These are phyloP conservation scores for Mastomys coucha DNA, from an alignment of 2,113 vertebrate genomes.

Conservation along the genomic window DNA sequence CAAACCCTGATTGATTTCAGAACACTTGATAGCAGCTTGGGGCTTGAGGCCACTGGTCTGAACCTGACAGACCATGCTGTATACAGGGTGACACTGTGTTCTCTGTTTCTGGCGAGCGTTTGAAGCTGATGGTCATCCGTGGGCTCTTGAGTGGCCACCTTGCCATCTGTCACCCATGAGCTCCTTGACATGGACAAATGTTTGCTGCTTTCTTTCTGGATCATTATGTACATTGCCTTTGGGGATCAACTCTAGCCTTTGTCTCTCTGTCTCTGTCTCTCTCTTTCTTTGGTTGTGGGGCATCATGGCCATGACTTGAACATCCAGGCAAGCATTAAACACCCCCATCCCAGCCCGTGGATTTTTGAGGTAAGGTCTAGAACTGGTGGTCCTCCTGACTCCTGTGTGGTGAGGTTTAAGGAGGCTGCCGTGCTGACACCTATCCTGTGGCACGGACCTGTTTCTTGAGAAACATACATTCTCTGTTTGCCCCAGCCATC, in stretches of 20 bases:
- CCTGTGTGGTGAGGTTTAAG: background rate
- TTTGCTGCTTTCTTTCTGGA: background rate
- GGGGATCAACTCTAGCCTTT: background rate
- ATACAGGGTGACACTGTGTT: background rate
- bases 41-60: background rate
- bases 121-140: background rate
- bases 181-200: background rate
- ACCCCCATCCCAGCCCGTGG: background rate
- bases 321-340: background rate
- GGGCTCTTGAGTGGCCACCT: background rate
- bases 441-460: background rate
- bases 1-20: background rate
- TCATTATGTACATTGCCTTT: background rate
- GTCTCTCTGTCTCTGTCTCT: background rate
- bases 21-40: background rate
- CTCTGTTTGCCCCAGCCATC: background rate
- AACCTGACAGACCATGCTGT: background rate
- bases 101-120: background rate
- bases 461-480: slow-evolving; percentile 18
- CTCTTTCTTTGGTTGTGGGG: background rate
- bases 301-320: background rate
- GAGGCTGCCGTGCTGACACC: background rate
- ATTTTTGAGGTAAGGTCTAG: background rate
- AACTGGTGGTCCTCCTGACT: background rate
- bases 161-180: background rate